Base-by-base conservation (phyloP, 2,888 invertebrate genomes). In the Eudemis profundana region DNA sequence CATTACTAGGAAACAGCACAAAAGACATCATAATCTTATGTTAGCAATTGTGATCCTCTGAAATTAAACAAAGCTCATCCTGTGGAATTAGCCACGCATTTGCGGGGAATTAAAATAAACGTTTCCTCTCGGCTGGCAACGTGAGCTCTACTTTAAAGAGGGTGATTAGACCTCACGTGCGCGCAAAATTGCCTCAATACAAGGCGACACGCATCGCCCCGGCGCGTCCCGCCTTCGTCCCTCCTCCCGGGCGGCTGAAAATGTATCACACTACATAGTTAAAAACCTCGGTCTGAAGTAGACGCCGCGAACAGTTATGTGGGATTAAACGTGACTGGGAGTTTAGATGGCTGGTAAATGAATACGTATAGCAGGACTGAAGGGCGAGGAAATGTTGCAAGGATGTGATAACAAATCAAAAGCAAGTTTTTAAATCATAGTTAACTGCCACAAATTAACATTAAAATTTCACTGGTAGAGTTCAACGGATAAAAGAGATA, bases 31-130 rank as follows among this genome's bases (percentile, higher is more conserved):
- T 72, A 77, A 76, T 75, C 74, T 72, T 74, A 73, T 76, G 70
- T 70, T 68, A 70, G 71, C 74, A 78, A 81, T 80, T 79, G 80
- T 79, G 83, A 83, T 84, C 79, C 78, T 78, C 79, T 78, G 77
- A 79, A 84, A 82, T 85, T 83, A 84, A 86, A 85, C 86, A 83
- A 81, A 83, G 86, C 85, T 83, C 82, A 82, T 82, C 78, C 79
- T 72, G 70, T 77, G 79, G 83, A 87, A 89, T 89, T 85, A 89
- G 85, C 84, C 82, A 82, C 81, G 77, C 87, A 82, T 87, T 89
- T 88, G 87, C 80, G 84, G 83, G 73, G 82, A 84, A 87, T 89
- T 87, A 88, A 86, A 89, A 87, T 83, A 85, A 87, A 88, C 84
- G 83, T 81, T 86, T 81, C 76, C 81, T 78, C 78, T 72, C 75